Base-by-base conservation (phyloP, 1,140 invertebrate genomes). In the Drosophila baimaii region DNA sequence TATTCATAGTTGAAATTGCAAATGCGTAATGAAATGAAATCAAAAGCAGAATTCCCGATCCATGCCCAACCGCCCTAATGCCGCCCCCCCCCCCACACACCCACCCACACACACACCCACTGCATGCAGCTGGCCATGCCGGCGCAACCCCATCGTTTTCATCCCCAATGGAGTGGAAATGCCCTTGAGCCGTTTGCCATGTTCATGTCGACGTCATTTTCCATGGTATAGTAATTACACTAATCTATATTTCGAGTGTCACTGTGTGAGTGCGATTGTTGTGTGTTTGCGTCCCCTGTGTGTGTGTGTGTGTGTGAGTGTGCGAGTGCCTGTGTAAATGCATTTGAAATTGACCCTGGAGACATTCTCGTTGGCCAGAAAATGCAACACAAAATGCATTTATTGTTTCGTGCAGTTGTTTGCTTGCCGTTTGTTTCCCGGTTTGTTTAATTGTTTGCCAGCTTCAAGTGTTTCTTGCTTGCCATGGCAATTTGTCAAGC, bases 1-100 rank as follows among this genome's bases (percentile, higher is more conserved):
- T 80, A 84, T 84, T 84, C 81, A 84, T 84, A 69, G 77, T 47
- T 73, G 81, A 85, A 84, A 84, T 84, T 84, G 81, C 81, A 84
- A 78, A 80, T 80, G 81, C 77, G 73, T 84, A 84, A 84, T 84
- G 81, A 84, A 84, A 84, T 84, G 81, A 84, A 84, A 84, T 84
- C 81, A 84, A 84, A 84, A 84, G 81, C 81, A 81, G 73, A 66
- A 77, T 80, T 73, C 76, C 66, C 77, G 56, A 81, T 80, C 59
- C 63, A 21, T 33, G 58, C 54, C 76, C 44, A 43, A 33, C 51
- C 56, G 37, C 43, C 56, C 46, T 69, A 44, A 79, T 61, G 49
- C 31, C 31, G 6, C 15, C 21, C 15, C 25, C 23, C 19, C 9
- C 15, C 6, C 43, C n/a, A n/a, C n/a, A n/a, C n/a, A n/a, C n/a